A percentile compares a stretch with the other conserved stretches of the same genome.
Conservation (phyloP, 1,140 invertebrate genomes). For the Cheumatopsyche charites region DNA sequence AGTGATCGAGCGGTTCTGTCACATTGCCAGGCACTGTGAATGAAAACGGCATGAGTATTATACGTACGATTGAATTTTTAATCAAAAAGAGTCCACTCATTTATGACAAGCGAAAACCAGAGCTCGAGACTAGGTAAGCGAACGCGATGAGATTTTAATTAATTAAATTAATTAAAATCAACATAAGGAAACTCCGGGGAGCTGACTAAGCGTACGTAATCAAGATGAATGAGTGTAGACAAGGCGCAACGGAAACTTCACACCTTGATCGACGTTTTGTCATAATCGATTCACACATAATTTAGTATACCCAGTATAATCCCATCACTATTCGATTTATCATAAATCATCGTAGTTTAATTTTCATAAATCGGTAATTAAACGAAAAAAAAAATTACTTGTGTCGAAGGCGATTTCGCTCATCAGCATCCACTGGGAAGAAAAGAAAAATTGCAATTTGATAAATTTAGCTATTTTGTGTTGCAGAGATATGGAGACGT, state of each 20-base stretch:
- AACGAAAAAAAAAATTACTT: conserved; percentile 59
- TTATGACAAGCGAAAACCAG: too few species aligned
- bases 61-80: conserved; percentile 7
- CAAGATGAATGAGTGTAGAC: conserved; percentile 13
- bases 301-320: too few species aligned
- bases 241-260: too few species aligned
- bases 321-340: too few species aligned
- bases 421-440: conserved; percentile 86
- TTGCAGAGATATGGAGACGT: conserved; percentile 75
- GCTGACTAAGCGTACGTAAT: conserved; percentile 18
- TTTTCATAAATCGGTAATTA: too few species aligned
- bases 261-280: too few species aligned
- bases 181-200: conserved; percentile 18
- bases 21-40: conserved; percentile 57
- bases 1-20: conserved; percentile 58
- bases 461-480: conserved; percentile 78
- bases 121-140: conserved; percentile 14
- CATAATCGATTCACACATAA: too few species aligned
- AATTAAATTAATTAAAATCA: conserved; percentile 25
- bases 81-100: conserved; percentile 26
- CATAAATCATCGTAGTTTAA: too few species aligned
- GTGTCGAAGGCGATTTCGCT: conserved; percentile 85
- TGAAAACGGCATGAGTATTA: conserved; percentile 48
- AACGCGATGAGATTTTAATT: conserved; percentile 17
- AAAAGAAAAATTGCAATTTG: conserved; percentile 79